A percentile compares a stretch with the other conserved stretches of the same genome.
Evolutionary conservation across 2,113 vertebrate genomes (phyloP).

Genomic region (Macroglossus sobrinus): DNA sequence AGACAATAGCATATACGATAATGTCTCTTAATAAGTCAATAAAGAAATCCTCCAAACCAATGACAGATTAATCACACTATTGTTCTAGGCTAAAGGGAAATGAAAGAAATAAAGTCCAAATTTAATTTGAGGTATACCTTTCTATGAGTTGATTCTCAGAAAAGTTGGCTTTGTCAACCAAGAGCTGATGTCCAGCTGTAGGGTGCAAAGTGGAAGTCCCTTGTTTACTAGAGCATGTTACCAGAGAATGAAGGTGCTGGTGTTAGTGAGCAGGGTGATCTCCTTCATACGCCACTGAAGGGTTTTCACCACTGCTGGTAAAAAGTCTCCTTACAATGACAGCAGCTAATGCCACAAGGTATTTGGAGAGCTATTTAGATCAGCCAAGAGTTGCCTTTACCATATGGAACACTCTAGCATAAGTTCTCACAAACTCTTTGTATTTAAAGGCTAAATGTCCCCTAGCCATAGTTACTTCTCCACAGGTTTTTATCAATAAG

Average conservation of each 20-base stretch:
- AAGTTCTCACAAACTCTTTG: not conserved
- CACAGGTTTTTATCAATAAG: not conserved
- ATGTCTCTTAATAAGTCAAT: not conserved
- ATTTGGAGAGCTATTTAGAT: not conserved
- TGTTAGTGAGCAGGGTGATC: not conserved
- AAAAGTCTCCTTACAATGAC: not conserved
- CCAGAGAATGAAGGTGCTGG: not conserved
- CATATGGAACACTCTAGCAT: not conserved
- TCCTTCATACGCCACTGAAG: not conserved
- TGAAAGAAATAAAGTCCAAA: not conserved
- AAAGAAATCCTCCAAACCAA: not conserved
- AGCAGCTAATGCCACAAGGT: not conserved
- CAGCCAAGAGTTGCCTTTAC: not conserved
- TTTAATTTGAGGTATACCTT: not conserved
- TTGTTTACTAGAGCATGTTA: not conserved
- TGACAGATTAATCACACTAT: not conserved
- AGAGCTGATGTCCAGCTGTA: not conserved
- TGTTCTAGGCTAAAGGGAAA: not conserved
- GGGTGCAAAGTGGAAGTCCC: not conserved
- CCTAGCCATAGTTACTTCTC: not conserved
- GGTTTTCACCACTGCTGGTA: not conserved
- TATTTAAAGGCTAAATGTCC: not conserved
- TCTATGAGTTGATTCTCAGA: not conserved
- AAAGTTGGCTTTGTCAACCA: not conserved
- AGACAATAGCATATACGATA: not conserved